Evolutionary conservation across 2,888 invertebrate species (phyloP).

Genomic region (Abrostola tripartita): DNA sequence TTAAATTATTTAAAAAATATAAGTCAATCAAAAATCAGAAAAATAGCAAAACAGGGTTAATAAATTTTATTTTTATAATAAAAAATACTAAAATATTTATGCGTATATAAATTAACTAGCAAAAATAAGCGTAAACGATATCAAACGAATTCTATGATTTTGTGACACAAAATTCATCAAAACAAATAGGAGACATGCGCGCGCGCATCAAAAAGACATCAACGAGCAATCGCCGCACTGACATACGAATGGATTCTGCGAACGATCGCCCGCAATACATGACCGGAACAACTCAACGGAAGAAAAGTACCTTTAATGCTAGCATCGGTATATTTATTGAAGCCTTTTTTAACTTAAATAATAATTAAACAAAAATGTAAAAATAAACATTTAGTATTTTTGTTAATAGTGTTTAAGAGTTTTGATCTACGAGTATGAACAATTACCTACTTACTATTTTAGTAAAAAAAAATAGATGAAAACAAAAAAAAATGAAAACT

Average conservation of each 20-base stretch:
- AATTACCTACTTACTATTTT: too few relatives aligned
- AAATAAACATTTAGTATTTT: too few relatives aligned
- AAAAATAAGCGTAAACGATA: background rate
- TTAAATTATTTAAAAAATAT: conserved; percentile 1
- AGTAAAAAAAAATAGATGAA: too few relatives aligned
- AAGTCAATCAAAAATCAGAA: too few relatives aligned
- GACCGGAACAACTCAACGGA: conserved; percentile 23
- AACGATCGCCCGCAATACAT: conserved; percentile 6
- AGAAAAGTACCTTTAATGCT: background rate
- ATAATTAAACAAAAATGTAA: too few relatives aligned
- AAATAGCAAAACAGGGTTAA: too few relatives aligned
- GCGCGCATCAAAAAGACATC: conserved; percentile 75
- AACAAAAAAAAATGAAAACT: too few relatives aligned
- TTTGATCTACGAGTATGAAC: too few relatives aligned
- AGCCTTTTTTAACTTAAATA: background rate
- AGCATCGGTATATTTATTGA: background rate
- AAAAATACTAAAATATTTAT: too few relatives aligned
- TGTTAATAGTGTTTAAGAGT: too few relatives aligned
- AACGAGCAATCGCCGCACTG: conserved; percentile 60
- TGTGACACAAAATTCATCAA: background rate
- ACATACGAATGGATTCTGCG: conserved; percentile 9
- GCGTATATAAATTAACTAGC: too few relatives aligned
- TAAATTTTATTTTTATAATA: too few relatives aligned
- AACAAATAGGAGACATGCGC: conserved; percentile 1
- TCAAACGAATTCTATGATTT: background rate